phyloP scores from a whole-genome alignment of 2,888 invertebrate species.

The Chouioia cunea region DNA sequence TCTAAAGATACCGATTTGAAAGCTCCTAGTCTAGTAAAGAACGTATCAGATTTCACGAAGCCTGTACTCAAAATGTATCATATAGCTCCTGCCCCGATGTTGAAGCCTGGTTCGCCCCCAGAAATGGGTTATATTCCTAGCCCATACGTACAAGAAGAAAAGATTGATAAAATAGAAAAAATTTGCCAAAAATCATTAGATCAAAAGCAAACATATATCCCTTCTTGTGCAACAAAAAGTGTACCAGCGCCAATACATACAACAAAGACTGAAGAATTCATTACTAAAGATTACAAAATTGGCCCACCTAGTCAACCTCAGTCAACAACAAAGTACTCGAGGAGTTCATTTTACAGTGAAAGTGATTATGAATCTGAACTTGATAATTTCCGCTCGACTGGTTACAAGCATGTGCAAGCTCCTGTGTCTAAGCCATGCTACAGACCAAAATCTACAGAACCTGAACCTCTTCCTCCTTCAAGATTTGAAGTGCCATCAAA shows the following conservation, averaged over 20 bases:
- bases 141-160: conserved; percentile 70
- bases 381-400: conserved; percentile 65
- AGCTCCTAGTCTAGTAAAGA: conserved; percentile 70
- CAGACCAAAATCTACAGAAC: conserved; percentile 72
- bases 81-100: conserved; percentile 55
- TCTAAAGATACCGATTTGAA: conserved; percentile 66
- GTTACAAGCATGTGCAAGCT: conserved; percentile 71
- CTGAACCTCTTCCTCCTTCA: conserved; percentile 72
- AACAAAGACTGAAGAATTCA: conserved; percentile 62
- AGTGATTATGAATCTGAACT: conserved; percentile 80
- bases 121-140: conserved; percentile 76
- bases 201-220: conserved; percentile 70
- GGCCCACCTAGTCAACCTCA: conserved; percentile 61
- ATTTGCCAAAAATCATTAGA: conserved; percentile 71
- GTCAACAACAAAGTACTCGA: conserved; percentile 73
- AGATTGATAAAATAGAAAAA: conserved; percentile 71
- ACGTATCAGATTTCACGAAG: conserved; percentile 56
- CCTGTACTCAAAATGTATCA: conserved; percentile 55
- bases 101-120: conserved; percentile 77
- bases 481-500: conserved; percentile 71
- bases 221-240: conserved; percentile 72
- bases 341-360: conserved; percentile 71
- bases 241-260: conserved; percentile 69
- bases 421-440: conserved; percentile 67
- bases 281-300: conserved; percentile 52